Evolutionary conservation across 1,140 invertebrate genomes (phyloP).

Genomic region (Ceratina australensis): DNA sequence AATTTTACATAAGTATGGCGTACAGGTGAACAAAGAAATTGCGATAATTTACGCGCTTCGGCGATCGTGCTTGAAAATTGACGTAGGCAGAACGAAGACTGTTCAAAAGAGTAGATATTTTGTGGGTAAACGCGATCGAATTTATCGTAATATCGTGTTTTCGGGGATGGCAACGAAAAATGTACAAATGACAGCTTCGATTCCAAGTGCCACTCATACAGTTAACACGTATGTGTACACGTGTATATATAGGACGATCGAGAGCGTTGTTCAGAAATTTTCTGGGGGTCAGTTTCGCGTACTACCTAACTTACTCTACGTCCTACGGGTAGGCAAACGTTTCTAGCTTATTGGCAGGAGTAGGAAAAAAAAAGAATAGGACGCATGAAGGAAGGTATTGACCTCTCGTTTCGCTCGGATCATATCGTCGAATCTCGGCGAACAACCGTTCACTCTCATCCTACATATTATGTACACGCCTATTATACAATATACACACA

Average conservation of each 20-base stretch:
- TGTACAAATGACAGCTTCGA: too few relatives aligned
- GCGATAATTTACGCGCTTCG: too few relatives aligned
- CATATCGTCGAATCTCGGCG: not conserved
- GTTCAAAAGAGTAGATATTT: too few relatives aligned
- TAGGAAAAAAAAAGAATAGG: not conserved
- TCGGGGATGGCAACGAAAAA: too few relatives aligned
- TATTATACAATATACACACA: not conserved
- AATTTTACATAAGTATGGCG: too few relatives aligned
- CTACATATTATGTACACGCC: slow-evolving; percentile 1
- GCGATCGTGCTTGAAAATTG: too few relatives aligned
- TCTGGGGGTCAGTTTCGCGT: not conserved
- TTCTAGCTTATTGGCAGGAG: too few relatives aligned
- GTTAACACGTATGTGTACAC: not conserved
- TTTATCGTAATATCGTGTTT: too few relatives aligned
- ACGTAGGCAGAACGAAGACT: too few relatives aligned
- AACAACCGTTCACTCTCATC: slow-evolving; percentile 13
- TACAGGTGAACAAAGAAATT: too few relatives aligned
- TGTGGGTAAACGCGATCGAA: too few relatives aligned
- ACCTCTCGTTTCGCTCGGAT: not conserved
- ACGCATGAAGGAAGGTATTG: not conserved
- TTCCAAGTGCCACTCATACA: not conserved
- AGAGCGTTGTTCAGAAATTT: not conserved
- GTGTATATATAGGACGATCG: slow-evolving; percentile 10
- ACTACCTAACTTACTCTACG: too few relatives aligned
- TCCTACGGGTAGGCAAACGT: not conserved